Evolutionary conservation across 1,140 invertebrate species (phyloP).

Genomic region (Liolophura sinensis): DNA sequence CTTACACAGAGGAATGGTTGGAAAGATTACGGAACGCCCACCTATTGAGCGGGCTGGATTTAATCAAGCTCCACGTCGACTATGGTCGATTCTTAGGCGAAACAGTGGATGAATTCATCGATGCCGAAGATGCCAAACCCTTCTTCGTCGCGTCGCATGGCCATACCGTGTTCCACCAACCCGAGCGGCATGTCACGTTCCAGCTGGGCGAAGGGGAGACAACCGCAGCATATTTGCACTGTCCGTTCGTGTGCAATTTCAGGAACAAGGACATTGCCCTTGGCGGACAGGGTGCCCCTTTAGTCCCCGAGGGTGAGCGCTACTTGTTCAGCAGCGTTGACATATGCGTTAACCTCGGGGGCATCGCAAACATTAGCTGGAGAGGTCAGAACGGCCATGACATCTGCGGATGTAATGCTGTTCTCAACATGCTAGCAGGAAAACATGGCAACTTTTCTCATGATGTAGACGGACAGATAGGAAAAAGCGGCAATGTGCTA

Average conservation of each 20-base stretch:
- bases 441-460: slow-evolving; percentile 1
- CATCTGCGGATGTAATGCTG: slow-evolving; percentile 45
- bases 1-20: slow-evolving; percentile 34
- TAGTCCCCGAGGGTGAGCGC: slow-evolving; percentile 46
- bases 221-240: slow-evolving; percentile 32
- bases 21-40: slow-evolving; percentile 28
- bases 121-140: slow-evolving; percentile 17
- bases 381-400: slow-evolving; percentile 38
- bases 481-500: slow-evolving; percentile 31
- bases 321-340: slow-evolving; percentile 40
- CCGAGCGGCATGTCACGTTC: slow-evolving; percentile 39
- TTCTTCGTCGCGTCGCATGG: slow-evolving; percentile 48
- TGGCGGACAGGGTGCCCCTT: slow-evolving; percentile 53
- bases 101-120: slow-evolving; percentile 33
- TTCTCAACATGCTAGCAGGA: slow-evolving; percentile 44
- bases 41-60: slow-evolving; percentile 29
- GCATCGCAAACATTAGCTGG: slow-evolving; percentile 50
- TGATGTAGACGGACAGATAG: slow-evolving; percentile 38
- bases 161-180: slow-evolving; percentile 54
- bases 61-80: slow-evolving; percentile 43
- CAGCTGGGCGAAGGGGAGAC: slow-evolving; percentile 52
- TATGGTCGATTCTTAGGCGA: slow-evolving; percentile 44
- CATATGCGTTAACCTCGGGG: slow-evolving; percentile 52
- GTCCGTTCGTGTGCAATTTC: slow-evolving; percentile 45
- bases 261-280: slow-evolving; percentile 46